Evolutionary conservation across 2,888 invertebrate species (phyloP), one percentile per base, ranked within the genome.

Genomic region (Archaeoteleia sp.): DNA sequence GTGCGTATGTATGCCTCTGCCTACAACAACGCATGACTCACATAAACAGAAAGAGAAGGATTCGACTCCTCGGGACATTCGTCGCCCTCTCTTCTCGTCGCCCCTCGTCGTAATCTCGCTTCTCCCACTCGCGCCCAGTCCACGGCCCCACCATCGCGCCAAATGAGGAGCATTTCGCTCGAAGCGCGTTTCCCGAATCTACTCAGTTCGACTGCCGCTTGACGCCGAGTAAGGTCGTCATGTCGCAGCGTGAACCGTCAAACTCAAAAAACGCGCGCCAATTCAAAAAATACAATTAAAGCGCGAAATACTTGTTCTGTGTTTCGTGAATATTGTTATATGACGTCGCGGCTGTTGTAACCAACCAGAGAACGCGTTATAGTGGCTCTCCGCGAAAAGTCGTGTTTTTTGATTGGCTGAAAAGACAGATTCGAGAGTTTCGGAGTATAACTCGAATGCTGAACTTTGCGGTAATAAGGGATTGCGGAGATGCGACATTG

Each of bases 161-260:
- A n/a, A 8, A 13, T 1, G 39, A 5, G 39, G 39, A 20, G 39
- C 39, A 12, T 23, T 32, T 15, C 40, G 29, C 10, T 39, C 15
- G 12, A 25, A 39, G 14, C 43, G 43, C 53, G 37, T 35, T 51
- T 61, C 45, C 39, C 60, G 29, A 10, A 25, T 8, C 35, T 1
- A 27, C 5, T 68, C 74, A 78, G 79, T 79, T 73, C 72, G 74
- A 72, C 71, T 75, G 73, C 61, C 68, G 71, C 70, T 73, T 73
- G 42, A 55, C 62, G 34, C 25, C 39, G 60, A 48, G 62, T 61
- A 71, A 53, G 65, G 45, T 67, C 61, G 73, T 72, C 70, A 77
- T 78, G 76, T 71, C 71, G 74, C 67, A 67, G 49, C 66, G 23
- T 46, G 69, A 49, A 34, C 30, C 25, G 55, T 20, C 48, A 37